Base-by-base conservation (phyloP, 2,797 vertebrate genomes). In the Prionace glauca region DNA sequence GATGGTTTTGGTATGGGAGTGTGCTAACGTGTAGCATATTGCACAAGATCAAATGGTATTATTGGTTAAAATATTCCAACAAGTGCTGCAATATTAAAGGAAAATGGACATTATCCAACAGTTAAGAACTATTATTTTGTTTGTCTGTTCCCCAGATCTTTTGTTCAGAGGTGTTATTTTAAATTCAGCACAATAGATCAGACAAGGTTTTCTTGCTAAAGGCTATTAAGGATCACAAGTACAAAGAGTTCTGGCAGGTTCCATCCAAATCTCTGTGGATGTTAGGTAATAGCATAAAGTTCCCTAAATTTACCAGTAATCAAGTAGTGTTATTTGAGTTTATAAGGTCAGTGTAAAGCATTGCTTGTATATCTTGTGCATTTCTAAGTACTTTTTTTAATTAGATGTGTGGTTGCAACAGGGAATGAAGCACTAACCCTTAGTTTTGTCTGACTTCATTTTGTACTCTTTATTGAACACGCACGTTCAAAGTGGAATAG, bases 261-360 rank as follows among this genome's bases (percentile, higher is more conserved):
- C 22, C 1, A 87, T 87, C 45, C 22, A 87, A 50, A 56, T 87
- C 86, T 56, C 56, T 32, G 87, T 62, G 87, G 56, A 90, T 16
- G 32, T 90, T 32, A 90, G 87, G 62, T 56, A 87, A 62, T 56
- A 90, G 56, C 87, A 60, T 90, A 90, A 90, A 90, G 29, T 90
- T 32, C 60, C 29, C 65, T 29, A 65, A 91, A 91, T 65, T 91
- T 91, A n/a, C 8, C 88, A 8, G 88, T 91, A 36, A 90, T 90
- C 60, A 65, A 90, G 29, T 90, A 56, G 56, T 90, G 24, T 60
- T 60, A 65, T 91, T 62, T 65, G 60, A 65, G 60, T 29, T n/a
- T 4, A 65, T 29, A 62, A n/a, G 60, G 32, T 32, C 29, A 29
- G 9, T 50, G 56, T 87, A 87, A 87, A 50, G 24, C 86, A 87